A percentile compares a stretch with the other conserved stretches of the same genome.
These are phyloP conservation scores for Harpalus rufipes DNA, from an alignment of 2,888 invertebrate species.

Conservation along the genomic window DNA sequence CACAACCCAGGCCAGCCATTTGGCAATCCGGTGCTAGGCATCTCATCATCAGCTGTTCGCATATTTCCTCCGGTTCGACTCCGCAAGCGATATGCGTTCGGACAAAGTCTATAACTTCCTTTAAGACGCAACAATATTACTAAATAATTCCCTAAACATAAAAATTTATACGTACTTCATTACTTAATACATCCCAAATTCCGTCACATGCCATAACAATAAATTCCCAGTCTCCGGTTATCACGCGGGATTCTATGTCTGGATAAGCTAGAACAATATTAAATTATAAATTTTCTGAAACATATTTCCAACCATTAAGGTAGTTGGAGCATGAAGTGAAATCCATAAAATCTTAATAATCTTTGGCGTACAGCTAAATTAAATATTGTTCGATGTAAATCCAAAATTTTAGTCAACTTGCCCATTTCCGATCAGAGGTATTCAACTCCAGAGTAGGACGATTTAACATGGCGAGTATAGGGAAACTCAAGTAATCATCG, in stretches of 20 bases:
- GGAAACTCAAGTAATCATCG: too few species aligned
- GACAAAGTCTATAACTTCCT: conserved; percentile 95
- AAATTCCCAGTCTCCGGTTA: conserved; percentile 97
- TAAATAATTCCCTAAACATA: neutral
- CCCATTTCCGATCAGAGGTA: too few species aligned
- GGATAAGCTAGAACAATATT: conserved; percentile 87
- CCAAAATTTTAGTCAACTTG: too few species aligned
- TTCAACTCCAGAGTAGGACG: too few species aligned
- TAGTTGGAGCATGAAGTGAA: too few species aligned
- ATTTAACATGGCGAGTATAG: too few species aligned
- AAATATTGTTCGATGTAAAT: too few species aligned
- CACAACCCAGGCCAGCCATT: conserved; percentile 98
- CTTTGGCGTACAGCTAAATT: too few species aligned
- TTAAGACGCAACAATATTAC: conserved; percentile 29
- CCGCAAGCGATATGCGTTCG: conserved; percentile 88
- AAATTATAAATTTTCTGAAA: neutral
- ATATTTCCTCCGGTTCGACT: conserved; percentile 95
- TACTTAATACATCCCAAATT: conserved; percentile 99
- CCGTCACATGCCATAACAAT: conserved; percentile 98
- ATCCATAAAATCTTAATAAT: too few species aligned
- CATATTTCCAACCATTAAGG: too few species aligned
- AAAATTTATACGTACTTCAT: conserved; percentile 80
- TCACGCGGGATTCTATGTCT: conserved; percentile 89
- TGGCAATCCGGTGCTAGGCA: conserved; percentile 98
- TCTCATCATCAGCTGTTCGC: conserved; percentile 95